Evolutionary conservation across 2,113 vertebrate species (phyloP).

Genomic region (Cyanoderma ruficeps): DNA sequence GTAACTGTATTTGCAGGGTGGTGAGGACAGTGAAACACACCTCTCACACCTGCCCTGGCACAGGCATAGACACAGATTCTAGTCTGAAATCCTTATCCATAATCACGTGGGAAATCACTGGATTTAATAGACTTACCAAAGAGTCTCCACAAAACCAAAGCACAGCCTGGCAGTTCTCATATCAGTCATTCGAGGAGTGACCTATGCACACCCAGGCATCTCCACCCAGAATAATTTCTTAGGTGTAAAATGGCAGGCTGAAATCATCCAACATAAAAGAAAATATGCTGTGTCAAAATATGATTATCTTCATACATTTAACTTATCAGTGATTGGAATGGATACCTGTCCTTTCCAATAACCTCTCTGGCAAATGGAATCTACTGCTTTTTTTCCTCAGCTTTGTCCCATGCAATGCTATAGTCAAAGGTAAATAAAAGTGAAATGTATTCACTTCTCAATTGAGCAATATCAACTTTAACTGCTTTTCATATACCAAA

Average conservation of each 20-base stretch:
- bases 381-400: not conserved
- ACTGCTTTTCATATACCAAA: not conserved
- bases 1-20: not conserved
- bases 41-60: not conserved
- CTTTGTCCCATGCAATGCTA: not conserved
- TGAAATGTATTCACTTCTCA: not conserved
- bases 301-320: not conserved
- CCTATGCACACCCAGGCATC: fast-evolving
- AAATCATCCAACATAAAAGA: not conserved
- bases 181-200: not conserved
- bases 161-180: not conserved
- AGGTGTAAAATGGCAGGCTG: not conserved
- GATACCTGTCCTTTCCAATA: not conserved
- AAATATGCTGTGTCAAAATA: not conserved
- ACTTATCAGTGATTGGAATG: not conserved
- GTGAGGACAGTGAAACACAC: not conserved
- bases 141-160: not conserved
- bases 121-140: not conserved
- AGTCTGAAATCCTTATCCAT: not conserved
- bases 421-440: not conserved
- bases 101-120: not conserved
- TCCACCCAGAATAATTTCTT: not conserved
- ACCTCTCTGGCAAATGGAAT: not conserved
- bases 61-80: not conserved
- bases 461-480: not conserved